A percentile compares a stretch with the other conserved stretches of the same genome.
These are phyloP conservation scores for Camponotus floridanus DNA, from an alignment of 1,140 invertebrate genomes.

Conservation along the genomic window DNA sequence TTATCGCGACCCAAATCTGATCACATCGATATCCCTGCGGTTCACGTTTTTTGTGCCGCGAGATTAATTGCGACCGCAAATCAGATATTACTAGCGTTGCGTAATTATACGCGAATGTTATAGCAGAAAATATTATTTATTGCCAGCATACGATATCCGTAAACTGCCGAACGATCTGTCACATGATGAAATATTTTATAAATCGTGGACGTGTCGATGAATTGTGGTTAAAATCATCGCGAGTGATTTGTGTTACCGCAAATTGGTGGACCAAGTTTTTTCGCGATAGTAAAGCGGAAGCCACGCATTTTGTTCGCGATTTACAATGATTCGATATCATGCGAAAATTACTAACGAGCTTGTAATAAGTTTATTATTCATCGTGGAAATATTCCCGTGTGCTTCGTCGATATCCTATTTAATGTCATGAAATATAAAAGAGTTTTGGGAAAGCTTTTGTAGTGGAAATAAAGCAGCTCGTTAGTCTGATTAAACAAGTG, in stretches of 20 bases:
- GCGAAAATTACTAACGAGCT: constrained; percentile 37
- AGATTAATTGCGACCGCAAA: constrained; percentile 61
- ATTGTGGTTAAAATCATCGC: constrained; percentile 41
- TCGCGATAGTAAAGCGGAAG: background rate
- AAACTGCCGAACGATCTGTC: constrained; percentile 31
- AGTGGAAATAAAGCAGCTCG: constrained; percentile 25
- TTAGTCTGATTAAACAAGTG: constrained; percentile 7
- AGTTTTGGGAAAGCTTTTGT: constrained; percentile 34
- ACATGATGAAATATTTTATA: constrained; percentile 61
- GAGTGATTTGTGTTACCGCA: constrained; percentile 30
- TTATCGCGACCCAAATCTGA: background rate
- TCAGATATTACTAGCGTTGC: constrained; percentile 37
- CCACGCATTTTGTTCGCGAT: background rate
- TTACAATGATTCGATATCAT: background rate
- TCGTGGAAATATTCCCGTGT: background rate
- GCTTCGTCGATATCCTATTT: constrained; percentile 17
- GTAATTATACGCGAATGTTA: constrained; percentile 36
- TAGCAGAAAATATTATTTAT: constrained; percentile 31
- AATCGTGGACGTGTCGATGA: constrained; percentile 31
- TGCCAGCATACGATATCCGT: constrained; percentile 4
- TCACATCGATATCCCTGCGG: constrained; percentile 18
- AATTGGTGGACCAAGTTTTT: constrained; percentile 17
- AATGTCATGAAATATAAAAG: background rate
- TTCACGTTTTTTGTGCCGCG: background rate
- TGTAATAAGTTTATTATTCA: constrained; percentile 36